Evolutionary conservation across 2,797 vertebrate genomes (phyloP).

Genomic region (Hippopotamyrus pictus): DNA sequence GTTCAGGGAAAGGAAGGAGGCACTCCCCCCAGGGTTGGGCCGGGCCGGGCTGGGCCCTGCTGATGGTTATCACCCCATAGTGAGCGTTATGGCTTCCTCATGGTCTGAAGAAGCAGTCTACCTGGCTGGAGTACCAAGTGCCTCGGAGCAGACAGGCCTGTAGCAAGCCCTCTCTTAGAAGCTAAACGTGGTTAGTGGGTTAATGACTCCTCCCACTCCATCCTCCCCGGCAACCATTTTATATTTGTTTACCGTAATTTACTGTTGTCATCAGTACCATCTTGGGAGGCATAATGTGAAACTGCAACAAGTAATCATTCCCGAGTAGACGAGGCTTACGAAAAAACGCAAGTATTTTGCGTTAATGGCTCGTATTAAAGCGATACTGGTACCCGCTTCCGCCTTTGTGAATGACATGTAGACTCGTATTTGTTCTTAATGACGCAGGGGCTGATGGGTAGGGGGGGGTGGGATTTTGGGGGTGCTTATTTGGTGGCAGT

Average conservation of each 20-base stretch:
- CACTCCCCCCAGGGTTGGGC: not conserved
- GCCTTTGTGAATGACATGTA: not conserved
- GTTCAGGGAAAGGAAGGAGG: not conserved
- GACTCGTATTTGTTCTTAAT: not conserved
- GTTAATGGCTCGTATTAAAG: not conserved
- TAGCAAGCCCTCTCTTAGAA: not conserved
- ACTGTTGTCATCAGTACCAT: not conserved
- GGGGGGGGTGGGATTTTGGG: not conserved
- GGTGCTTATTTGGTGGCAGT: not conserved
- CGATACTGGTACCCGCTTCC: not conserved
- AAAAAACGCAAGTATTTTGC: not conserved
- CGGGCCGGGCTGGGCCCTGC: not conserved
- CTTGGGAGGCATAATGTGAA: not conserved
- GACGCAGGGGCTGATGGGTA: not conserved
- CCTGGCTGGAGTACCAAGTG: not conserved
- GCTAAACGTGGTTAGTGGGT: not conserved
- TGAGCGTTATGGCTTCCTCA: not conserved
- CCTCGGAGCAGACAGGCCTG: not conserved
- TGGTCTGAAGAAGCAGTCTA: not conserved
- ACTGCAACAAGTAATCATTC: not conserved
- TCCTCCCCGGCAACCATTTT: not conserved
- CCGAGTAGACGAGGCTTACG: not conserved
- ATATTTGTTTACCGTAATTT: not conserved
- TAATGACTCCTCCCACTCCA: not conserved
- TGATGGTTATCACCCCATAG: not conserved